Conservation (phyloP, 2,888 invertebrate species). For the Protodeltote pygarga region DNA sequence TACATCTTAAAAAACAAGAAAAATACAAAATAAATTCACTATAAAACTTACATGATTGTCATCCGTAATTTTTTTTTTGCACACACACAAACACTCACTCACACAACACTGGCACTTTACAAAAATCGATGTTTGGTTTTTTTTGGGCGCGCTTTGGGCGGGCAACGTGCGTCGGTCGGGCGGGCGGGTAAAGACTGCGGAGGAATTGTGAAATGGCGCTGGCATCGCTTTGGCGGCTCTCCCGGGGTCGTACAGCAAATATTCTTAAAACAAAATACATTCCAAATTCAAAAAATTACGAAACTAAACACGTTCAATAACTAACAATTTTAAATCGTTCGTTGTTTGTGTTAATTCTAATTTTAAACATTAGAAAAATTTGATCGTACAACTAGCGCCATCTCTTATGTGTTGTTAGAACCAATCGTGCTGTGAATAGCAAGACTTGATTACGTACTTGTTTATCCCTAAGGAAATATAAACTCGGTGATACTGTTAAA, state of each 20-base stretch:
- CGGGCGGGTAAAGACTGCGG: constrained; percentile 58
- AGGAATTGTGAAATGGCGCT: constrained; percentile 51
- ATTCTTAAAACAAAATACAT: constrained; percentile 34
- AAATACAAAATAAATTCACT: constrained; percentile 13
- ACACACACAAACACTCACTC: constrained; percentile 54
- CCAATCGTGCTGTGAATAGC: constrained; percentile 5
- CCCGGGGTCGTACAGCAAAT: constrained; percentile 28
- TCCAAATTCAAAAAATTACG: too few relatives aligned
- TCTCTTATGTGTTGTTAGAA: constrained; percentile 19
- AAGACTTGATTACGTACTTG: constrained; percentile 42
- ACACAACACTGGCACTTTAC: constrained; percentile 52
- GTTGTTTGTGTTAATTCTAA: background rate
- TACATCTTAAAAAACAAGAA: constrained; percentile 12
- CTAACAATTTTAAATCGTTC: constrained; percentile 9
- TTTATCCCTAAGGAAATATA: constrained; percentile 39
- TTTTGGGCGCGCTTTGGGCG: constrained; percentile 37
- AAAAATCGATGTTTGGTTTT: constrained; percentile 58
- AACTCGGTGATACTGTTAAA: constrained; percentile 17
- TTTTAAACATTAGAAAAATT: background rate
- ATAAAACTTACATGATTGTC: constrained; percentile 44
- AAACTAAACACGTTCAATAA: too few relatives aligned
- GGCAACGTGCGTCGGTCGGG: constrained; percentile 44
- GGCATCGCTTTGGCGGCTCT: constrained; percentile 40
- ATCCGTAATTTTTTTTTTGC: constrained; percentile 46
- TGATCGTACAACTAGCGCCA: constrained; percentile 9